Conservation (phyloP, 2,888 invertebrate genomes). For the Zygothrica quintamaculata region DNA sequence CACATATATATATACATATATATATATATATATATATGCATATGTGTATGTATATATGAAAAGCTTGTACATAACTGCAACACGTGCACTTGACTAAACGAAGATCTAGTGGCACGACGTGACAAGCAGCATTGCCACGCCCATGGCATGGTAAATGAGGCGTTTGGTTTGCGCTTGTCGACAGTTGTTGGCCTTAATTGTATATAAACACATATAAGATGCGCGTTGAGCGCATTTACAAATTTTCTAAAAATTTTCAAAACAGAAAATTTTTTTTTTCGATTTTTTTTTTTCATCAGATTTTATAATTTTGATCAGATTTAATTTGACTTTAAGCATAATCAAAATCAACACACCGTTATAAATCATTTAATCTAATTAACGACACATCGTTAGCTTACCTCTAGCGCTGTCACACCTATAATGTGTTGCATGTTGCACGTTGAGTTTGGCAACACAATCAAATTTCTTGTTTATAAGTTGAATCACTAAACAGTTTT, state of each 20-base stretch:
- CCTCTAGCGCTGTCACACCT: constrained; percentile 38
- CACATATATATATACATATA: no score
- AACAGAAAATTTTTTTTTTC: no score
- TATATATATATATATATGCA: no score
- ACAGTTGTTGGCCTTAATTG: constrained; percentile 33
- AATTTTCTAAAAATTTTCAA: constrained; percentile 33
- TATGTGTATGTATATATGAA: no score
- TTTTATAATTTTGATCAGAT: no score
- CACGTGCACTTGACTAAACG: constrained; percentile 33
- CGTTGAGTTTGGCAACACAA: constrained; percentile 17
- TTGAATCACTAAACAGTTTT: background rate
- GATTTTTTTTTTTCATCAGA: no score
- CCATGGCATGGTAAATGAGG: constrained; percentile 2
- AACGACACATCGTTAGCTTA: constrained; percentile 52
- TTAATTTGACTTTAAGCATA: no score
- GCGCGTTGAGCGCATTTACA: no score
- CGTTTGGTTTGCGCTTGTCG: background rate
- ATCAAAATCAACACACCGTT: constrained; percentile 66
- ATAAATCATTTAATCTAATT: constrained; percentile 77
- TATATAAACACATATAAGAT: constrained; percentile 63
- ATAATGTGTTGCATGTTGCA: constrained; percentile 3
- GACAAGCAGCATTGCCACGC: constrained; percentile 7
- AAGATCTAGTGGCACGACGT: constrained; percentile 36
- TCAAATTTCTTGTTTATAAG: constrained; percentile 4
- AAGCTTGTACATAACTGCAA: constrained; percentile 33